phyloP scores from a whole-genome alignment of 2,888 invertebrate species.

The Bhutanitis thaidina region DNA sequence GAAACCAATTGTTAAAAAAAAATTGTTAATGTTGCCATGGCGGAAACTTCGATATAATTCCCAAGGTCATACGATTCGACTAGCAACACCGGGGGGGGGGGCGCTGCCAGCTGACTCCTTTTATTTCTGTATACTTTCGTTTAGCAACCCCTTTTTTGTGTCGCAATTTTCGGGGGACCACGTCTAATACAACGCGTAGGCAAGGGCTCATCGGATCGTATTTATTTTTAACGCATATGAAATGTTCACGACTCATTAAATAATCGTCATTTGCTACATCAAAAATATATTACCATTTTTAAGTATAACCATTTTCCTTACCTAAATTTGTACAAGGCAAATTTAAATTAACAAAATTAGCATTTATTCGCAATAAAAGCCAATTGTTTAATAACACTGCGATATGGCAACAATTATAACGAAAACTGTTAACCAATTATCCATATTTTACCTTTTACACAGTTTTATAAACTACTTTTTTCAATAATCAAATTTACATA shows the following conservation, averaged over 20 bases:
- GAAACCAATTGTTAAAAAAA: slow-evolving; percentile 1
- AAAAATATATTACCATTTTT: too few relatives aligned
- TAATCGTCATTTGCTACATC: too few relatives aligned
- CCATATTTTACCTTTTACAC: too few relatives aligned
- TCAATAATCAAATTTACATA: too few relatives aligned
- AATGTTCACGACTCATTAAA: background rate
- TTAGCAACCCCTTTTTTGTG: slow-evolving; percentile 15
- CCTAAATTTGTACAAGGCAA: too few relatives aligned
- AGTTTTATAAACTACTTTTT: too few relatives aligned
- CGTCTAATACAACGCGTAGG: slow-evolving; percentile 3
- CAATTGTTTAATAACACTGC: too few relatives aligned
- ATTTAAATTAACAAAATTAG: too few relatives aligned
- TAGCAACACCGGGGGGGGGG: slow-evolving; percentile 1
- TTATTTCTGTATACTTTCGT: slow-evolving; percentile 3
- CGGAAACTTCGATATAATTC: background rate
- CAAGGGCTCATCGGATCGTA: background rate
- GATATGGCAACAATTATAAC: too few relatives aligned
- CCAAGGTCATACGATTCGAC: slow-evolving; percentile 5
- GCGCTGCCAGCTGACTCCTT: background rate
- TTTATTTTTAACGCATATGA: background rate
- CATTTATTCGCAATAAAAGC: too few relatives aligned
- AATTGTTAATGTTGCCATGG: slow-evolving; percentile 12
- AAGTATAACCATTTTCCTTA: too few relatives aligned
- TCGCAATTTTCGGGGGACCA: slow-evolving; percentile 10
- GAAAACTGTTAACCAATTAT: too few relatives aligned